Conservation (phyloP, 2,888 invertebrate genomes). For the Linyphia triangularis region DNA sequence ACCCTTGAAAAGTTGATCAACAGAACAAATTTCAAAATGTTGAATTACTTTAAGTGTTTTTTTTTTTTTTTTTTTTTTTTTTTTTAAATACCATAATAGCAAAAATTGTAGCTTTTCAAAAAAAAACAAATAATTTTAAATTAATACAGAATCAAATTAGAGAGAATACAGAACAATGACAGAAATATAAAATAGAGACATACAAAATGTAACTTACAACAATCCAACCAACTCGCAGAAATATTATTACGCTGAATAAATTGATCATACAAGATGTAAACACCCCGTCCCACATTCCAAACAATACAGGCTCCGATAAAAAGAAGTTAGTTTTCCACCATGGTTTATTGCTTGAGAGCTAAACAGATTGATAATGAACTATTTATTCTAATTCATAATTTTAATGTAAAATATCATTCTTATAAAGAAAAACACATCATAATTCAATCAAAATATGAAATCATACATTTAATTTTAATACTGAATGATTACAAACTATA, state of each 20-base stretch:
- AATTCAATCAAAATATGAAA: no score
- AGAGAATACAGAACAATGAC: neutral
- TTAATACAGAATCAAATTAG: neutral
- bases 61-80: no score
- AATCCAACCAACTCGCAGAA: slow-evolving; percentile 97
- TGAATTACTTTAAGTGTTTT: no score
- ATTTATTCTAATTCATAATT: no score
- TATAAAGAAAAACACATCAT: no score
- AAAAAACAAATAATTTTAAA: neutral
- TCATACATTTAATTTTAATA: neutral
- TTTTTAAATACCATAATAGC: no score
- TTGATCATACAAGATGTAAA: slow-evolving; percentile 98
- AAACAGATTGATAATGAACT: no score
- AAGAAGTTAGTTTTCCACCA: slow-evolving; percentile 99
- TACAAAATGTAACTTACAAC: slow-evolving; percentile 82
- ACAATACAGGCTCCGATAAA: slow-evolving; percentile 95
- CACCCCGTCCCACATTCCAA: slow-evolving; percentile 99
- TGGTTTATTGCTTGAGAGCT: slow-evolving; percentile 82
- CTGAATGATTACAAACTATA: no score
- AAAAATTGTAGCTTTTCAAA: no score
- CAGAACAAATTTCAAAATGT: no score
- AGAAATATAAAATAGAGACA: neutral
- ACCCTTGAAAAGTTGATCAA: no score
- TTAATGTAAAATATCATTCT: no score
- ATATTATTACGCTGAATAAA: slow-evolving; percentile 98